Percentiles rank a stretch among this genome's conserved stretches.
phyloP scores from a whole-genome alignment of 2,888 invertebrate genomes.

The Aphodius sticticus region DNA sequence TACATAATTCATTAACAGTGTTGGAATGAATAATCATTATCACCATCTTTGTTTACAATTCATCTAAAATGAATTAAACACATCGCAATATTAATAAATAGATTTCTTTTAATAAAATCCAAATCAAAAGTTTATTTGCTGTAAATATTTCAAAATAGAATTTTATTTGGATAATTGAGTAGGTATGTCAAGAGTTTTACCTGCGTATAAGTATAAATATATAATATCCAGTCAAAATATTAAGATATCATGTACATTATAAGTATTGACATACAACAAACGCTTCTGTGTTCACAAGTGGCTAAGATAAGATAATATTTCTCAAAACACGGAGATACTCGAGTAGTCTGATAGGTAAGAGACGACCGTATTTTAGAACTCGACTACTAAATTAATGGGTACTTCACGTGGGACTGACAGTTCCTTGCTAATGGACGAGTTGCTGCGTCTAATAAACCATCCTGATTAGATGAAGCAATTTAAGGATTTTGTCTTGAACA shows the following conservation, averaged over 20 bases:
- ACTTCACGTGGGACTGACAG: not conserved
- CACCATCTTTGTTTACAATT: too few species aligned
- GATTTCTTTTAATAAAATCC: too few species aligned
- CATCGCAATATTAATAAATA: too few species aligned
- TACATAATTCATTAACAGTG: too few species aligned
- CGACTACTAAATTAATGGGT: constrained; percentile 4
- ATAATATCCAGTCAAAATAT: not conserved
- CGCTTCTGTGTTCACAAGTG: constrained; percentile 4
- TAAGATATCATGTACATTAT: not conserved
- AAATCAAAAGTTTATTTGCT: too few species aligned
- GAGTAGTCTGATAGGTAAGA: not conserved
- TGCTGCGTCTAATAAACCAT: not conserved
- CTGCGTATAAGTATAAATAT: not conserved
- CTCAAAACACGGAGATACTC: not conserved
- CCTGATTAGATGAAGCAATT: not conserved
- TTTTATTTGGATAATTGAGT: too few species aligned
- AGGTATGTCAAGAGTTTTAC: not conserved
- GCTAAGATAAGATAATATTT: not conserved
- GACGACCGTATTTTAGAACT: not conserved
- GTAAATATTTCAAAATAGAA: too few species aligned
- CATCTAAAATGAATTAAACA: too few species aligned
- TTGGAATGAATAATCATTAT: too few species aligned
- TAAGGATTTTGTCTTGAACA: not conserved
- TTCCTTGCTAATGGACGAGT: not conserved
- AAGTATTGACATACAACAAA: not conserved